Conservation (phyloP, 2,113 vertebrate species). For the Thamnaconus septentrionalis region DNA sequence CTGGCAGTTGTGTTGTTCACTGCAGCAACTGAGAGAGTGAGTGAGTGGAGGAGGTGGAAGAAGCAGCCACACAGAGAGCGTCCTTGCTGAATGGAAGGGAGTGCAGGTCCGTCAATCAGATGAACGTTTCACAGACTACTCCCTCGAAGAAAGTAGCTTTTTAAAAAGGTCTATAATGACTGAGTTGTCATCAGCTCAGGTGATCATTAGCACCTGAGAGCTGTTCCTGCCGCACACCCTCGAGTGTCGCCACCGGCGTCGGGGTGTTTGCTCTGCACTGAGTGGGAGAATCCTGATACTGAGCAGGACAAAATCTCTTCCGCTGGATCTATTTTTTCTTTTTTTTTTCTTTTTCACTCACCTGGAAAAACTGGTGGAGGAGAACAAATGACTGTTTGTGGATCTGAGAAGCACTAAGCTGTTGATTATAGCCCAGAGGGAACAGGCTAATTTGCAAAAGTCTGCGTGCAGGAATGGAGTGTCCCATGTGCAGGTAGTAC, state of each 20-base stretch:
- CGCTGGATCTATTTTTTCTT: conserved; percentile 27
- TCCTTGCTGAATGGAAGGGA: conserved; percentile 8
- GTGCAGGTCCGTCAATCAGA: conserved; percentile 28
- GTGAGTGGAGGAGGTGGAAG: conserved; percentile 10
- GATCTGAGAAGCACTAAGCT: conserved; percentile 8
- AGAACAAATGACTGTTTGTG: conserved; percentile 19
- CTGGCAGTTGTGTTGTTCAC: conserved; percentile 31
- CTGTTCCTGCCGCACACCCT: conserved; percentile 6
- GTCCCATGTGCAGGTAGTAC: conserved; percentile 9
- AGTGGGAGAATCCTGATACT: neutral
- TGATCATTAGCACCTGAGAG: conserved; percentile 34
- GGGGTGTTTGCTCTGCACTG: neutral
- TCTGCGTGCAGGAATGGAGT: conserved; percentile 25
- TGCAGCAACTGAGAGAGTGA: conserved; percentile 17
- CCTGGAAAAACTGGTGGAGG: conserved; percentile 7
- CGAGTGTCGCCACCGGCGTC: conserved; percentile 15
- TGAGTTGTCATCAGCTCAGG: conserved; percentile 41
- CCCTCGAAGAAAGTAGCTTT: conserved; percentile 26
- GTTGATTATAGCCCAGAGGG: conserved; percentile 1
- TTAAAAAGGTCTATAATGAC: conserved; percentile 33
- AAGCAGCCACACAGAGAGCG: neutral
- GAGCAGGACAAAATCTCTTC: neutral
- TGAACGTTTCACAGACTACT: conserved; percentile 39
- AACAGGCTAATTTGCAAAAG: neutral
- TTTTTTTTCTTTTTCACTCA: neutral